These are phyloP conservation scores for Hipparchia sbordonii DNA, from an alignment of 2,888 invertebrate genomes.

Conservation along the genomic window DNA sequence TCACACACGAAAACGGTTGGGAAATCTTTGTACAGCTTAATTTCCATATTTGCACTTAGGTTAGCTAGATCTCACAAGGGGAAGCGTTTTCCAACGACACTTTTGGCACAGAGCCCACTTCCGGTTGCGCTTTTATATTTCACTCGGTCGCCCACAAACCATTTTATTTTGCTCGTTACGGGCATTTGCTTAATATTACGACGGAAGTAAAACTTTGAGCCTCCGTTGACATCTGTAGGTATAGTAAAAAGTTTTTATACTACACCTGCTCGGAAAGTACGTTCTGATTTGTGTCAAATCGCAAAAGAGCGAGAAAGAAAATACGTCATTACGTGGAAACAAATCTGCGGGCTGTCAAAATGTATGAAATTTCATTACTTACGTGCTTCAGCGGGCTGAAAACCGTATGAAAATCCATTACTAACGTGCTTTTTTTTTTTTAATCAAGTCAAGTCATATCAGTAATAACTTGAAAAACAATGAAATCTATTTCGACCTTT, in stretches of 20 bases:
- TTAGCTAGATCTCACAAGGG: conserved; percentile 16
- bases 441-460: too few species aligned
- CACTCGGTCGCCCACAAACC: conserved; percentile 43
- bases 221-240: conserved; percentile 16
- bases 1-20: neutral
- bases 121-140: conserved; percentile 43
- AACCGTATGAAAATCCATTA: too few species aligned
- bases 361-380: too few species aligned
- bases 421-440: too few species aligned
- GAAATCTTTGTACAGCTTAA: conserved; percentile 11
- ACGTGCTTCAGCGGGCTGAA: too few species aligned
- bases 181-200: conserved; percentile 42
- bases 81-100: conserved; percentile 36
- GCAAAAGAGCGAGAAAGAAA: too few species aligned
- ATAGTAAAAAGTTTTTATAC: neutral
- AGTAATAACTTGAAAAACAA: too few species aligned
- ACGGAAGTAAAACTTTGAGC: conserved; percentile 23
- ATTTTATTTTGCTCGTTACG: conserved; percentile 42
- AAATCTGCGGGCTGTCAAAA: too few species aligned
- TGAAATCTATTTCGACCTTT: too few species aligned
- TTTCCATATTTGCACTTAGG: conserved; percentile 25
- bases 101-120: conserved; percentile 44
- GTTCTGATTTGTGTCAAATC: too few species aligned
- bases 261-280: too few species aligned
- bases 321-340: too few species aligned